These are phyloP conservation scores for Chauna torquata DNA, from an alignment of 2,113 vertebrate species.

Conservation along the genomic window DNA sequence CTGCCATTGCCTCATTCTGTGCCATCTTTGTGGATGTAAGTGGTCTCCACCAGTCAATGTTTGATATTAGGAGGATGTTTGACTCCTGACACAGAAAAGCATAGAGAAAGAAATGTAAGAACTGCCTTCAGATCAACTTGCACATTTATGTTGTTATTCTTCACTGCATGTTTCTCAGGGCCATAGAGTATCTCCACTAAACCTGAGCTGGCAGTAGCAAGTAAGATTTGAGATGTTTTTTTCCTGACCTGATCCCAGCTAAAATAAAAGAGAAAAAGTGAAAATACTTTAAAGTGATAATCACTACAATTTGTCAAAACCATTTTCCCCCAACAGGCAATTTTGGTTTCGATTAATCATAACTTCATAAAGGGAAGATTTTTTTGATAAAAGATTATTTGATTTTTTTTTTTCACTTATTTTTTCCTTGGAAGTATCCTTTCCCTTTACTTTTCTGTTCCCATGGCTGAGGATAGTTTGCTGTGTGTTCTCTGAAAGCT, in stretches of 20 bases:
- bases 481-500: not conserved
- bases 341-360: not conserved
- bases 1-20: not conserved
- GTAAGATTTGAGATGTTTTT: not conserved
- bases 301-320: not conserved
- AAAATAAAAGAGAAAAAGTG: not conserved
- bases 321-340: not conserved
- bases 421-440: not conserved
- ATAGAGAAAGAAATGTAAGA: not conserved
- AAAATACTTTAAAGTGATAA: not conserved
- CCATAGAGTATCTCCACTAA: not conserved
- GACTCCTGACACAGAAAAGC: not conserved
- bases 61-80: not conserved
- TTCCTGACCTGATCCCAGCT: rapidly evolving
- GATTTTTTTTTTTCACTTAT: not conserved
- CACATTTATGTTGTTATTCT: not conserved
- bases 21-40: not conserved
- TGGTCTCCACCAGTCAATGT: not conserved
- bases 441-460: not conserved
- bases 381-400: not conserved
- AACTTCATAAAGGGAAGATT: not conserved
- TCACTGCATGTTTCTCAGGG: not conserved
- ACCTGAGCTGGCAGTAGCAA: not conserved
- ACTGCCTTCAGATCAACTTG: not conserved
- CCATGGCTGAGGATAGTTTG: not conserved